phyloP scores from a whole-genome alignment of 2,113 vertebrate genomes.

The Percina caprodes region DNA sequence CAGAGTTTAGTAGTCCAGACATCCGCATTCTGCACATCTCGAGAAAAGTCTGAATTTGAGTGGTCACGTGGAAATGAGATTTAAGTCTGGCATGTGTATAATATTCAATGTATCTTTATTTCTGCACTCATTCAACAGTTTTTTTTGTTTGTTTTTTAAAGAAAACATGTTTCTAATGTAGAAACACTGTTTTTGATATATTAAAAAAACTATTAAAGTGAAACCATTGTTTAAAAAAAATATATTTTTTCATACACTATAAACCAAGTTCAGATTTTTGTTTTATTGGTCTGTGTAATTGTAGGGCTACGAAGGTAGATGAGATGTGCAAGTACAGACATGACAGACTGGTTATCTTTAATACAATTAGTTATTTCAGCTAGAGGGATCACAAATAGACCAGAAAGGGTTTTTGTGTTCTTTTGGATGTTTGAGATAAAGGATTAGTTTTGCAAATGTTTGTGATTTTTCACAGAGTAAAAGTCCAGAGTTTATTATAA shows the following conservation, averaged over 20 bases:
- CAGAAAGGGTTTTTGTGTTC: not conserved
- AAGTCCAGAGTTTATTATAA: not conserved
- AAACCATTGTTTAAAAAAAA: not conserved
- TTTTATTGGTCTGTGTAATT: conserved; percentile 21
- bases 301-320: conserved; percentile 20
- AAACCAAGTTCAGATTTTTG: not conserved
- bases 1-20: conserved; percentile 94
- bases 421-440: not conserved
- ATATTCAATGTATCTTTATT: conserved; percentile 6
- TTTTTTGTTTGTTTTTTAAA: not conserved
- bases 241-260: not conserved
- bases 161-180: conserved; percentile 6
- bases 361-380: not conserved
- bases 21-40: conserved; percentile 91
- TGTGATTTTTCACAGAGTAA: not conserved
- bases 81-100: not conserved
- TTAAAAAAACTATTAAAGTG: not conserved
- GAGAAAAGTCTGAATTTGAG: conserved; percentile 59
- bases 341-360: not conserved
- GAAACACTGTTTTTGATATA: not conserved
- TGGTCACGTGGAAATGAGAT: not conserved
- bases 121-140: not conserved
- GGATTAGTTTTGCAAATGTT: not conserved
- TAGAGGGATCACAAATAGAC: not conserved
- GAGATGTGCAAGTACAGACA: not conserved